These are phyloP conservation scores for Andrena minutula DNA, from an alignment of 2,888 invertebrate genomes.

Conservation along the genomic window DNA sequence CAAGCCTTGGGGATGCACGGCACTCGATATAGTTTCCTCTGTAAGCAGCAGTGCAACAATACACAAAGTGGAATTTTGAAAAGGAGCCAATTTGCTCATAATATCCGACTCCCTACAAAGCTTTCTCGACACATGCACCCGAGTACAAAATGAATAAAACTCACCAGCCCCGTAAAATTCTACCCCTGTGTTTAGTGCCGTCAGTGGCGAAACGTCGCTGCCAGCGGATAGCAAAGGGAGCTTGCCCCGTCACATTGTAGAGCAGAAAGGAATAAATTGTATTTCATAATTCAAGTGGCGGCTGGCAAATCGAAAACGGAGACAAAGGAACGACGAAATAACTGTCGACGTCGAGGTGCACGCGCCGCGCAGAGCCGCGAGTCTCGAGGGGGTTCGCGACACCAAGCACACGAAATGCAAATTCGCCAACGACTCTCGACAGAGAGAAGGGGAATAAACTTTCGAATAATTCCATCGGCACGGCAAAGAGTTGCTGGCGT, in stretches of 20 bases:
- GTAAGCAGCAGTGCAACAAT: no score
- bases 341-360: neutral
- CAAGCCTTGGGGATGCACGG: no score
- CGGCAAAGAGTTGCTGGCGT: slow-evolving; percentile 22
- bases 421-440: slow-evolving; percentile 20
- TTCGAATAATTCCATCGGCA: slow-evolving; percentile 44
- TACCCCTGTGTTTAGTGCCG: neutral
- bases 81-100: no score
- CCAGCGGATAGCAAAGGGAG: neutral
- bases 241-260: neutral
- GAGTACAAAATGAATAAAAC: neutral
- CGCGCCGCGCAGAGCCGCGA: slow-evolving; percentile 2
- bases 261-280: slow-evolving; percentile 19
- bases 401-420: slow-evolving; percentile 38
- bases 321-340: slow-evolving; percentile 17
- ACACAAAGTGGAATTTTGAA: neutral
- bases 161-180: neutral
- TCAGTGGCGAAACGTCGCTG: neutral
- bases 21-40: no score
- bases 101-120: no score
- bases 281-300: slow-evolving; percentile 4
- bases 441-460: slow-evolving; percentile 43
- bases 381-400: slow-evolving; percentile 23
- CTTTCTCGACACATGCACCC: neutral
- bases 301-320: neutral